These are phyloP conservation scores for Dryas iulia DNA, from an alignment of 1,140 invertebrate species.

Conservation along the genomic window DNA sequence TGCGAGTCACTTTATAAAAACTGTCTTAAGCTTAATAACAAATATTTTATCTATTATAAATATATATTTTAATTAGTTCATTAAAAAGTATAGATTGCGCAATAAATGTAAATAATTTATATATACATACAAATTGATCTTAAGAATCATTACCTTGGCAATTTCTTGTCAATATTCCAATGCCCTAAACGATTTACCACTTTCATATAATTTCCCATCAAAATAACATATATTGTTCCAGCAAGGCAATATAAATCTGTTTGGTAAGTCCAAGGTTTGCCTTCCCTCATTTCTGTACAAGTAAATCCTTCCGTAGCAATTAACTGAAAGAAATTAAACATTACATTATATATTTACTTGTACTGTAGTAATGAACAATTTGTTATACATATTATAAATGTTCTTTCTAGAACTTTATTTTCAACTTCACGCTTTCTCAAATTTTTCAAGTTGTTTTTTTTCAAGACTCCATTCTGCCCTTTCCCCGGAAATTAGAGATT, in stretches of 20 bases:
- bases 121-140: too few relatives aligned
- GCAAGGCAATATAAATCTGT: conserved; percentile 94
- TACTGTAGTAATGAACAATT: not conserved
- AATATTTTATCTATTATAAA: too few relatives aligned
- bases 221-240: conserved; percentile 90
- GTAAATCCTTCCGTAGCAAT: conserved; percentile 89
- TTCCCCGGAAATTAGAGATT: too few relatives aligned
- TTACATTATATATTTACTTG: conserved; percentile 3
- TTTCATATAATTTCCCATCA: conserved; percentile 94
- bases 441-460: too few relatives aligned
- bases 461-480: too few relatives aligned
- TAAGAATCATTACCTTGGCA: conserved; percentile 81
- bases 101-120: too few relatives aligned
- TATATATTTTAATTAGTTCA: too few relatives aligned
- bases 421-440: too few relatives aligned
- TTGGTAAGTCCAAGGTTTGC: conserved; percentile 95
- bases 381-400: not conserved
- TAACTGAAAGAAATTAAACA: conserved; percentile 66
- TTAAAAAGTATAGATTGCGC: too few relatives aligned
- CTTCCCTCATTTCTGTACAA: conserved; percentile 93
- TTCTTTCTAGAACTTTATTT: too few relatives aligned
- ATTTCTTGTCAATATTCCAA: conserved; percentile 85
- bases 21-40: too few relatives aligned
- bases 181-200: conserved; percentile 83
- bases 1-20: too few relatives aligned